Conservation (phyloP, 1,140 invertebrate species). For the Bombus pyrosoma region DNA sequence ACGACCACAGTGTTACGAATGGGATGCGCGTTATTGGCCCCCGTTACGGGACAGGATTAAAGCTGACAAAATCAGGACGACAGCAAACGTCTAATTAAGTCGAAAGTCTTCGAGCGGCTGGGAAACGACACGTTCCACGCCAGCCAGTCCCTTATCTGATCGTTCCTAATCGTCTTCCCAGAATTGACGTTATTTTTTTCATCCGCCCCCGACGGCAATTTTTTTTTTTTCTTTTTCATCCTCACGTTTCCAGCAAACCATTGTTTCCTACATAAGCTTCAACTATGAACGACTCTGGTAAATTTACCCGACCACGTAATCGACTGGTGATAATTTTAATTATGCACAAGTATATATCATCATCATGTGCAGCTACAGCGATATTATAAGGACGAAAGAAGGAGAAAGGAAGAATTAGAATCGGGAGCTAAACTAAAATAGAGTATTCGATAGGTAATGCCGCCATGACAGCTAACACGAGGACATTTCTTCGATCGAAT, state of each 20-base stretch:
- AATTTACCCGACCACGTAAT: constrained; percentile 5
- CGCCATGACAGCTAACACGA: constrained; percentile 40
- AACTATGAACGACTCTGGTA: too few relatives aligned
- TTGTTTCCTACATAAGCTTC: neutral
- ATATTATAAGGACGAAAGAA: neutral
- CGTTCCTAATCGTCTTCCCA: constrained; percentile 44
- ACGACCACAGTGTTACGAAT: too few relatives aligned
- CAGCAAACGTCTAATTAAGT: constrained; percentile 37
- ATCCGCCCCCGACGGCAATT: neutral
- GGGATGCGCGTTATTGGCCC: neutral
- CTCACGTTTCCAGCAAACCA: neutral
- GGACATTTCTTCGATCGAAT: constrained; percentile 65
- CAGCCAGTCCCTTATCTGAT: constrained; percentile 32
- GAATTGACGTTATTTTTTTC: constrained; percentile 24
- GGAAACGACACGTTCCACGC: constrained; percentile 35
- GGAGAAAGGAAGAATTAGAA: neutral
- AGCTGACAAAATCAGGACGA: constrained; percentile 39
- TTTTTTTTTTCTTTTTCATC: neutral
- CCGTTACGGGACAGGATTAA: constrained; percentile 5
- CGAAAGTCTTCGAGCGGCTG: constrained; percentile 25
- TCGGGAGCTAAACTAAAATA: constrained; percentile 18
- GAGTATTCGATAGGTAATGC: neutral
- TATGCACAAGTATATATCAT: neutral
- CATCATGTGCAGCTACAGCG: rapidly evolving
- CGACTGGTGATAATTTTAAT: constrained; percentile 4